Conservation (phyloP, 2,888 invertebrate species). For the Tipula unca region DNA sequence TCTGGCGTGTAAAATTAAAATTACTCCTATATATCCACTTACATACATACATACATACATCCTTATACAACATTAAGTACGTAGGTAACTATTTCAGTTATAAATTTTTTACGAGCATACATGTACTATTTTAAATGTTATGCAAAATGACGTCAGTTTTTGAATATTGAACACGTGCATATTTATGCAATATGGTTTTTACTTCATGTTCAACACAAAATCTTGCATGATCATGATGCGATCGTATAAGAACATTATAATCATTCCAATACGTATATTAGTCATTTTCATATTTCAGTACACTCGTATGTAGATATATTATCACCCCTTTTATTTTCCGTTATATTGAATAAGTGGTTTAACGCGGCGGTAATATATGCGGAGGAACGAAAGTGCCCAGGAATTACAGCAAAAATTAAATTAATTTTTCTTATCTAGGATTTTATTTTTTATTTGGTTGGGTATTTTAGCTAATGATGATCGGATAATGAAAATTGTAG, state of each 20-base stretch:
- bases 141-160: not conserved
- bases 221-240: constrained; percentile 18
- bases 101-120: not conserved
- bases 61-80: not conserved
- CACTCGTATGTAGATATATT: not conserved
- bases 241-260: not conserved
- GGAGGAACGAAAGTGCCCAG: not conserved
- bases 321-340: not conserved
- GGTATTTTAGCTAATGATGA: not conserved
- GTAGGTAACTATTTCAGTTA: not conserved
- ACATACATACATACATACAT: too few species aligned
- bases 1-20: constrained; percentile 15
- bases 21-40: constrained; percentile 14
- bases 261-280: constrained; percentile 9
- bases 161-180: constrained; percentile 14
- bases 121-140: not conserved
- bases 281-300: not conserved
- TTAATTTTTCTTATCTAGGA: not conserved
- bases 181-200: constrained; percentile 18
- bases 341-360: not conserved
- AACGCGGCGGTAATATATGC: not conserved
- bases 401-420: not conserved
- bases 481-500: not conserved
- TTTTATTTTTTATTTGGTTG: not conserved
- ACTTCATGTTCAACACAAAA: not conserved